Evolutionary conservation across 2,113 vertebrate genomes (phyloP), one percentile per base, ranked within the genome.

Genomic region (Protomyctophum bolini): DNA sequence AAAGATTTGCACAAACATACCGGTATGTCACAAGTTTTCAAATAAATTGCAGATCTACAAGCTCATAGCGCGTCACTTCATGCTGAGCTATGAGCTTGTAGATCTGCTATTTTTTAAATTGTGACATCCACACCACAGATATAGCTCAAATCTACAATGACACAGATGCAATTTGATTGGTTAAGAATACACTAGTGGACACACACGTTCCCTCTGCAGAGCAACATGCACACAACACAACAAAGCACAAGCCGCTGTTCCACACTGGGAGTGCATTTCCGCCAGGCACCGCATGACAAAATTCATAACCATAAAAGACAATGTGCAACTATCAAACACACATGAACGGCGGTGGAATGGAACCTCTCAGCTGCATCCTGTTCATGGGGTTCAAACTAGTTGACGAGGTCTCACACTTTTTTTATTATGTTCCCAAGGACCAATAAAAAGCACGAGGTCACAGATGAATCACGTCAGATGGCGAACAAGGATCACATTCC

Each of bases 321-420:
- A 66, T 28, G 63, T 68, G 28, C 70, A 58, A 49, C 68, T 64
- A 73, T 73, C 51, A 56, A 21, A 21, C 21, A 21, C 21, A 21
- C 21, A 21, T 21, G 63, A 83, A 86, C 74, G 83, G 70, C 76
- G 63, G 65, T 57, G 70, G 21, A 21, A 21, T 21, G 21, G 79
- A 74, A 82, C 75, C 70, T 76, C 66, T 93, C 91, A 93, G 91
- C 92, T 93, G 92, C 89, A 90, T 93, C 92, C 92, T 90, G 90
- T 91, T 88, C 76, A 75, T 62, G 73, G 68, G 62, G 76, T 66
- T 67, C 77, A 68, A 76, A 67, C 59, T 52, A 77, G 73, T 86
- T 90, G 80, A 80, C 73, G 77, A 82, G 78, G 75, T 87, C 79
- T 77, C 58, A 68, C 52, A 79, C 67, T 83, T 80, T 60, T 81